Conservation (phyloP, 2,113 vertebrate species). For the Paratilapia polleni region DNA sequence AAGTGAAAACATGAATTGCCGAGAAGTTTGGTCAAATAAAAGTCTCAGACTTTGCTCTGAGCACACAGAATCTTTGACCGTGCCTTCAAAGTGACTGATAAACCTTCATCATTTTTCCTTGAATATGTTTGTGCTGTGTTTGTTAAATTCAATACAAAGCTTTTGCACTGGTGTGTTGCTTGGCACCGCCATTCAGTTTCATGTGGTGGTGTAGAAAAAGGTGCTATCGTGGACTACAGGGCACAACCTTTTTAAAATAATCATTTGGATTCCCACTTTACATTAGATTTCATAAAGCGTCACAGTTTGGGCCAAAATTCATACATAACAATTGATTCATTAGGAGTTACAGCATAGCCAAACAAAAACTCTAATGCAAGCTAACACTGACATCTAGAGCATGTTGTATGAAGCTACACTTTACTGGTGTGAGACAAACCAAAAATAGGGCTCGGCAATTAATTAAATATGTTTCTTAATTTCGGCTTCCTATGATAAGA, state of each 20-base stretch:
- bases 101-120: neutral
- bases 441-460: neutral
- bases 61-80: neutral
- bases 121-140: neutral
- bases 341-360: neutral
- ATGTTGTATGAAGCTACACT: conserved; percentile 9
- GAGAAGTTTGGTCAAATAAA: conserved; percentile 37
- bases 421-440: neutral
- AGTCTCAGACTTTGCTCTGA: neutral
- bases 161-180: neutral
- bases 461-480: neutral
- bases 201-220: neutral
- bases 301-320: neutral
- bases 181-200: neutral
- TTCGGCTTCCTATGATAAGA: neutral
- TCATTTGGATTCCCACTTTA: neutral
- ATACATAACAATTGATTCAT: neutral
- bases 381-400: conserved; percentile 71
- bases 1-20: conserved; percentile 25
- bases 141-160: neutral
- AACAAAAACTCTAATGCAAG: neutral
- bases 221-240: neutral
- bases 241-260: neutral
- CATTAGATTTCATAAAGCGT: neutral
- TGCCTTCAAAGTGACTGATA: neutral